Evolutionary conservation across 1,140 invertebrate genomes (phyloP).

Genomic region (Archivesica marissinica): DNA sequence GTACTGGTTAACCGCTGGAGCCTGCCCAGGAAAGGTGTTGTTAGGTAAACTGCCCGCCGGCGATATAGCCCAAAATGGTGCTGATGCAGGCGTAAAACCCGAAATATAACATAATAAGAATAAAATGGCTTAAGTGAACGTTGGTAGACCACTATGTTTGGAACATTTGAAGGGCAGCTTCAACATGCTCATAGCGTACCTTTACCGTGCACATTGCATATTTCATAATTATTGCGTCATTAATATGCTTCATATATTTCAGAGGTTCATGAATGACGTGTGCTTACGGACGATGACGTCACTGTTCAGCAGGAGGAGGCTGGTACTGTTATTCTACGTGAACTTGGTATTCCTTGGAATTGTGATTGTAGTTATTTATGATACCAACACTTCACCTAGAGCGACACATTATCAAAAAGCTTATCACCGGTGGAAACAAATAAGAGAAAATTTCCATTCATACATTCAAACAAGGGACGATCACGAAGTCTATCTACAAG

Average conservation of each 20-base stretch:
- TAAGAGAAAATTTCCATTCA: constrained; percentile 23
- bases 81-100: neutral
- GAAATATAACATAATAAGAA: neutral
- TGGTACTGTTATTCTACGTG: constrained; percentile 7
- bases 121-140: neutral
- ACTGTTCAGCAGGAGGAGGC: neutral
- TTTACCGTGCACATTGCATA: neutral
- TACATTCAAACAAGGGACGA: neutral
- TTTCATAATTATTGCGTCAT: neutral
- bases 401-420: neutral
- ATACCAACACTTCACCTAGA: neutral
- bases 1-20: too few species aligned
- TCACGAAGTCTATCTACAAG: neutral
- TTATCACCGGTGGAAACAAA: constrained; percentile 33
- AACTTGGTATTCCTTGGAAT: constrained; percentile 23
- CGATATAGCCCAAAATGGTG: too few species aligned
- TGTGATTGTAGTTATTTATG: constrained; percentile 7
- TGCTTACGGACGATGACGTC: neutral
- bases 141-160: neutral
- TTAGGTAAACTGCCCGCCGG: too few species aligned
- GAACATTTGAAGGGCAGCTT: neutral
- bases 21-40: too few species aligned
- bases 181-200: neutral
- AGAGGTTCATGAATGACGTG: neutral
- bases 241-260: neutral